phyloP scores from a whole-genome alignment of 2,797 vertebrate species.

The Poecilia gillii region DNA sequence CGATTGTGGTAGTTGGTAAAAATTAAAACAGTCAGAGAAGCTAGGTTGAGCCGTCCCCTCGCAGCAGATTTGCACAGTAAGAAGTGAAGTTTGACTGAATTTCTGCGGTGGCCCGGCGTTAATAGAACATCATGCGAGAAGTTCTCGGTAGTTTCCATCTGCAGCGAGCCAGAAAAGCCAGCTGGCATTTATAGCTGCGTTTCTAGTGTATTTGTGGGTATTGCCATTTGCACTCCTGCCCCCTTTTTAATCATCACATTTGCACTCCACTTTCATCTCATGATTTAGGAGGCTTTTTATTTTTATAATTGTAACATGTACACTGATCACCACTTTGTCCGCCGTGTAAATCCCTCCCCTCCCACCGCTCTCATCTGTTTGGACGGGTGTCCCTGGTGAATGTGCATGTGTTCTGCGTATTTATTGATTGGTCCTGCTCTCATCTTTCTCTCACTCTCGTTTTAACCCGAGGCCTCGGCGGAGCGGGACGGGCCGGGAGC shows the following conservation, averaged over 20 bases:
- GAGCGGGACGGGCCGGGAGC: conserved; percentile 42
- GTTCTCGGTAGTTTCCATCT: conserved; percentile 70
- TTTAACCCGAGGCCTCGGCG: conserved; percentile 65
- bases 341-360: conserved; percentile 61
- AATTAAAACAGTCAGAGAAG: neutral
- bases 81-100: conserved; percentile 23
- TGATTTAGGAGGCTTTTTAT: conserved; percentile 82
- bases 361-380: conserved; percentile 44
- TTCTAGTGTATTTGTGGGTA: conserved; percentile 75
- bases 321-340: conserved; percentile 49
- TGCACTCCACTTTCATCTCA: conserved; percentile 74
- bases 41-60: neutral
- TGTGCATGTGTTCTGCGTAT: conserved; percentile 69
- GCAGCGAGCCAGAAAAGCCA: conserved; percentile 62
- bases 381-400: conserved; percentile 40
- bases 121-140: conserved; percentile 46
- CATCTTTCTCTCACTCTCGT: conserved; percentile 73
- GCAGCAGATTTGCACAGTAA: neutral
- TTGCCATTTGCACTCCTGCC: conserved; percentile 61
- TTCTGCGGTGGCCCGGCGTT: conserved; percentile 30
- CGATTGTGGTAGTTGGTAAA: neutral
- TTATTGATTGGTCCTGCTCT: conserved; percentile 75
- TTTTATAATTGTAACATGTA: conserved; percentile 75
- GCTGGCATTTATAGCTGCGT: conserved; percentile 68
- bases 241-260: conserved; percentile 77